Conservation (phyloP, 2,888 invertebrate genomes). For the Drosophila formosana region DNA sequence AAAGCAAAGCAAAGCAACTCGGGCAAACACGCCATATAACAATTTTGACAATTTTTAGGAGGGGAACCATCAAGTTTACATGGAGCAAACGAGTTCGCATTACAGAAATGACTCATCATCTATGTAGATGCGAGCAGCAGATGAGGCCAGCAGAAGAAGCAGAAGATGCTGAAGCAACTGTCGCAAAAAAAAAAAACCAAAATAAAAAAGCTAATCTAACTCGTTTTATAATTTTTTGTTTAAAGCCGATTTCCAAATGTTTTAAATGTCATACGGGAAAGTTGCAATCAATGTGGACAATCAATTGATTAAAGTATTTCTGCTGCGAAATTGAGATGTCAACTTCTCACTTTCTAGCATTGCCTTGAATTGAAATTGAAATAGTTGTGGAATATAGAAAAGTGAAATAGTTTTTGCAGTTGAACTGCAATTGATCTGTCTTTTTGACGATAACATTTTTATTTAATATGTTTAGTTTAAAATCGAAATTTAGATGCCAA, state of each 20-base stretch:
- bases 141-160: background rate
- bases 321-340: background rate
- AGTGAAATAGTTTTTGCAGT: background rate
- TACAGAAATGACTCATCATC: conserved; percentile 67
- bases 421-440: background rate
- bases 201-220: conserved; percentile 37
- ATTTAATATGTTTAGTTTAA: too few relatives aligned
- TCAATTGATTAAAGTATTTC: conserved; percentile 6
- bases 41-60: conserved; percentile 74
- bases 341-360: background rate
- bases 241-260: conserved; percentile 23
- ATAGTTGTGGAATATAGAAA: background rate
- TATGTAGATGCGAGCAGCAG: conserved; percentile 14
- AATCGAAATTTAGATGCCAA: too few relatives aligned
- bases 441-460: too few relatives aligned
- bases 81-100: conserved; percentile 68
- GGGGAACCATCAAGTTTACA: conserved; percentile 48
- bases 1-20: conserved; percentile 24
- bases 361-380: background rate
- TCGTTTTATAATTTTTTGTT: conserved; percentile 30
- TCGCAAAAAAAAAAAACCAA: conserved; percentile 3
- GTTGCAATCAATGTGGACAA: conserved; percentile 35
- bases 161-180: conserved; percentile 43
- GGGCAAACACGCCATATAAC: conserved; percentile 71
- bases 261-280: conserved; percentile 34